A percentile compares a stretch with the other conserved stretches of the same genome.
Conservation (phyloP, 2,113 vertebrate species). For the Rhinopithecus roxellana region DNA sequence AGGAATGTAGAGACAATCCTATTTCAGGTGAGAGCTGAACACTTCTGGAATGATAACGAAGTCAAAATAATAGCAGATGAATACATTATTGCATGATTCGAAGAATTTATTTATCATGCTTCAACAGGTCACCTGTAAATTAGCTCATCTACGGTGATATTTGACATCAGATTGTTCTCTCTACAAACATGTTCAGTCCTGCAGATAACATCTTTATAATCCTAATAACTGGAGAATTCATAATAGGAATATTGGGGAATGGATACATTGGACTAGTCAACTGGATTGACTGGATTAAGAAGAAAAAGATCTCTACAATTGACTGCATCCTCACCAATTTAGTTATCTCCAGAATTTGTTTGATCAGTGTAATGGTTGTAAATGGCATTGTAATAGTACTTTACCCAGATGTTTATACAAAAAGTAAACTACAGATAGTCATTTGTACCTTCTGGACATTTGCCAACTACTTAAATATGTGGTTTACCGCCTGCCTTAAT, state of each 20-base stretch:
- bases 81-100: not conserved
- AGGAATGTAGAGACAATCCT: not conserved
- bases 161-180: not conserved
- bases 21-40: not conserved
- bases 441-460: not conserved
- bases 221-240: not conserved
- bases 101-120: not conserved
- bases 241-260: not conserved
- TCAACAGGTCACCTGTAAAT: not conserved
- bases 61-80: not conserved
- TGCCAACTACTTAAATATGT: not conserved
- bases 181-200: not conserved
- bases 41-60: not conserved
- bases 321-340: slow-evolving; percentile 17
- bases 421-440: not conserved
- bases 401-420: not conserved
- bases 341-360: not conserved
- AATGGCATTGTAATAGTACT: not conserved
- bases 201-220: not conserved
- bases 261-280: not conserved
- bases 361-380: not conserved
- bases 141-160: not conserved
- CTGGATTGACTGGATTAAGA: not conserved
- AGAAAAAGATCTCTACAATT: not conserved
- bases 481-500: not conserved